Percentiles rank a stretch among this genome's conserved stretches.
Evolutionary conservation across 2,797 vertebrate genomes (phyloP).

Genomic region (Jordanella pulchra): DNA sequence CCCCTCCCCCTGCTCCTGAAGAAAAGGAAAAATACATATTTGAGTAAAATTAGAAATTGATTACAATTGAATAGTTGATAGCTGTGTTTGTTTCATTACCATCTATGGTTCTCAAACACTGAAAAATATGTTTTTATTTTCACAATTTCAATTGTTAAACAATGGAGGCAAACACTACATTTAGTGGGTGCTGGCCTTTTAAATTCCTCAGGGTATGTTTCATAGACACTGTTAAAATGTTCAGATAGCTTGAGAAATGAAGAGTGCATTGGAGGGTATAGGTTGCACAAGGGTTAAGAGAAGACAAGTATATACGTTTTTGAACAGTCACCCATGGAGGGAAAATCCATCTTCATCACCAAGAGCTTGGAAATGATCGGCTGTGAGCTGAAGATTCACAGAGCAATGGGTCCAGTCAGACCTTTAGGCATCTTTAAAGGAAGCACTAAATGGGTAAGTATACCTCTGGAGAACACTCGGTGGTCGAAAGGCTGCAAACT

Average conservation of each 20-base stretch:
- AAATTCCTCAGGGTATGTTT: not conserved
- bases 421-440: no score
- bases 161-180: not conserved
- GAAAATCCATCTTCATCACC: no score
- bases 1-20: not conserved
- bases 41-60: not conserved
- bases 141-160: not conserved
- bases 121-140: not conserved
- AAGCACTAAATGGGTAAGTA: no score
- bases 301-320: no score
- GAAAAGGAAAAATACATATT: not conserved
- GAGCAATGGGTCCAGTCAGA: no score
- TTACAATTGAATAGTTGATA: not conserved
- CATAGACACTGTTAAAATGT: not conserved
- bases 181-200: not conserved
- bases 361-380: no score
- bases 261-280: no score
- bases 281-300: no score
- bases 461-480: no score
- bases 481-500: no score
- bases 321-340: no score
- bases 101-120: not conserved
- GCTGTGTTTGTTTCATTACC: not conserved
- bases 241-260: not conserved
- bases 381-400: no score